phyloP scores from a whole-genome alignment of 2,113 vertebrate genomes.

The Gracilinanus agilis region DNA sequence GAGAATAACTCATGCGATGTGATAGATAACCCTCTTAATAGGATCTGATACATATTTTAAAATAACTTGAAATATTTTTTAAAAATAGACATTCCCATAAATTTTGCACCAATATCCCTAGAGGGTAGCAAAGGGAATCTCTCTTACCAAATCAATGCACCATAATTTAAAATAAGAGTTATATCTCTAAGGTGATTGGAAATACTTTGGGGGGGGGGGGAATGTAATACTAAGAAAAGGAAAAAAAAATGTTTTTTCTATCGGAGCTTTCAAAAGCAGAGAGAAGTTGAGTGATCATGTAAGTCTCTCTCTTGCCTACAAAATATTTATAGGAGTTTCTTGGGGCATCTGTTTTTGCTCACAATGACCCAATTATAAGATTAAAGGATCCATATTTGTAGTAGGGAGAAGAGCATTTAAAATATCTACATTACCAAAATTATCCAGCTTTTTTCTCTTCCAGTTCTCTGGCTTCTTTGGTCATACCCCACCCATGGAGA shows the following conservation, averaged over 20 bases:
- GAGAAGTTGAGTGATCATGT: not conserved
- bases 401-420: not conserved
- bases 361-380: not conserved
- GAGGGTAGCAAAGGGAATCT: constrained; percentile 24
- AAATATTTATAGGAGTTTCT: not conserved
- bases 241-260: not conserved
- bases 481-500: too few relatives aligned
- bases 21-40: constrained; percentile 31
- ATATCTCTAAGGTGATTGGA: not conserved
- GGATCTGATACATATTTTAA: constrained; percentile 32
- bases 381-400: not conserved
- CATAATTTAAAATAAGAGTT: constrained; percentile 38
- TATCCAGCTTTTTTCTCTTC: not conserved
- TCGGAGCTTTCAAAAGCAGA: not conserved
- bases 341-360: not conserved
- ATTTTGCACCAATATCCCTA: not conserved
- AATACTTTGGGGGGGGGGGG: not conserved
- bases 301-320: not conserved
- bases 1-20: not conserved
- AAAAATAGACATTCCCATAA: constrained; percentile 23
- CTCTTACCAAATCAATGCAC: constrained; percentile 53
- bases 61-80: constrained; percentile 37
- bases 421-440: not conserved
- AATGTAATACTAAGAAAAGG: not conserved
- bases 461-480: not conserved